A percentile compares a stretch with the other conserved stretches of the same genome.
Evolutionary conservation across 1,140 invertebrate genomes (phyloP).

Genomic region (Bombus soroeensis): DNA sequence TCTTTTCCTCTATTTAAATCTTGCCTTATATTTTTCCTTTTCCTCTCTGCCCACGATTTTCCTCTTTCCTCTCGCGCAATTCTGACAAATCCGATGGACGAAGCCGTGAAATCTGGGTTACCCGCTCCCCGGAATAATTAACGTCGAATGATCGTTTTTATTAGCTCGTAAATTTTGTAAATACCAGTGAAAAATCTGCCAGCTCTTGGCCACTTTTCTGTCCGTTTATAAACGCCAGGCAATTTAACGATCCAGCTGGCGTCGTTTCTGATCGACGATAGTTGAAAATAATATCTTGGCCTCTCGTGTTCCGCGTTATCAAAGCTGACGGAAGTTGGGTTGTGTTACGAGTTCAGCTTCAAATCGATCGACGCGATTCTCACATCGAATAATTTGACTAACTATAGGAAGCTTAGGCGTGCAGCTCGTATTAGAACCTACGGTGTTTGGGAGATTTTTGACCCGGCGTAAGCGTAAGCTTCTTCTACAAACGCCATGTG

Average conservation of each 20-base stretch:
- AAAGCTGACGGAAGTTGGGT: neutral
- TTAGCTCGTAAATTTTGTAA: slow-evolving; percentile 43
- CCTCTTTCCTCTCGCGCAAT: neutral
- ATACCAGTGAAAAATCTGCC: slow-evolving; percentile 11
- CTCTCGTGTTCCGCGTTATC: neutral
- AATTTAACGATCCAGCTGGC: slow-evolving; percentile 17
- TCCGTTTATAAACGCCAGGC: neutral
- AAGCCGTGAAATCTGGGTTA: slow-evolving; percentile 30
- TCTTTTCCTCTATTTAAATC: neutral
- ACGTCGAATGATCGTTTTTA: slow-evolving; percentile 50
- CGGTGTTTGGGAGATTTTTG: no score
- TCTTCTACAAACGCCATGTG: no score
- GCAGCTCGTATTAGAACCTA: no score
- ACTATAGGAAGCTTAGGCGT: neutral
- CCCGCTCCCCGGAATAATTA: slow-evolving; percentile 36
- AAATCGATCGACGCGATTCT: neutral
- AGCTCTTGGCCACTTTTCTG: no score
- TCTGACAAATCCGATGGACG: neutral
- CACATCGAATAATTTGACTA: neutral
- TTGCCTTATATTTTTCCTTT: neutral
- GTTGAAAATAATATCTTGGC: no score
- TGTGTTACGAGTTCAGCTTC: neutral
- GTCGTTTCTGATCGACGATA: neutral
- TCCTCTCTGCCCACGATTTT: no score
- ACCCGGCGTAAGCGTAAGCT: no score